Percentiles rank a stretch among this genome's conserved stretches.
Evolutionary conservation across 2,113 vertebrate species (phyloP).

Genomic region (Oncorhynchus gorbuscha): DNA sequence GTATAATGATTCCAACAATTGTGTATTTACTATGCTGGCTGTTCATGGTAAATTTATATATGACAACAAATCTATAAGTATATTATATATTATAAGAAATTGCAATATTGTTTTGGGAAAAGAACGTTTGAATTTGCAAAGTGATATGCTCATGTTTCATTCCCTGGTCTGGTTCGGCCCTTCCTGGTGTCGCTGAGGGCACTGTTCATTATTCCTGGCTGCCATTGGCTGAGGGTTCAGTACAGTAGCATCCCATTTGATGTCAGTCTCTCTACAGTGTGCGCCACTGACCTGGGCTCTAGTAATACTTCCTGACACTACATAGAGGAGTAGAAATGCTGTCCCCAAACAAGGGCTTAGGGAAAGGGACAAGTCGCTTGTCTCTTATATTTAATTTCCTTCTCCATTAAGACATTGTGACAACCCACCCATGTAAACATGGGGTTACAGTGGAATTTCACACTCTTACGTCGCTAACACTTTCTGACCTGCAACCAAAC

Average conservation of each 20-base stretch:
- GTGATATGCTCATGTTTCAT: slow-evolving; percentile 54
- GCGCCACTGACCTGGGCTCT: slow-evolving; percentile 33
- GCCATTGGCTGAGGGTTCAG: slow-evolving; percentile 37
- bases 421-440: background rate
- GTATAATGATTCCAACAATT: slow-evolving; percentile 73
- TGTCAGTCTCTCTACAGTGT: slow-evolving; percentile 33
- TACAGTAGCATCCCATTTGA: slow-evolving; percentile 57
- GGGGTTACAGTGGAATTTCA: background rate
- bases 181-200: slow-evolving; percentile 57
- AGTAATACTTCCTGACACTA: slow-evolving; percentile 16
- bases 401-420: background rate
- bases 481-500: background rate
- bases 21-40: slow-evolving; percentile 80
- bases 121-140: slow-evolving; percentile 62
- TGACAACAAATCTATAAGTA: slow-evolving; percentile 70
- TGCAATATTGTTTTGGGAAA: slow-evolving; percentile 67
- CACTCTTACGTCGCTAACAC: background rate
- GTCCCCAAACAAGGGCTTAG: background rate
- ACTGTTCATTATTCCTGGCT: slow-evolving; percentile 55
- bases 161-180: slow-evolving; percentile 31
- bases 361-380: too few species aligned
- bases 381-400: background rate
- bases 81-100: slow-evolving; percentile 73
- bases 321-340: background rate
- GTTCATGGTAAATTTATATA: slow-evolving; percentile 85